These are phyloP conservation scores for Callipepla californica DNA, from an alignment of 2,113 vertebrate species.

Conservation along the genomic window DNA sequence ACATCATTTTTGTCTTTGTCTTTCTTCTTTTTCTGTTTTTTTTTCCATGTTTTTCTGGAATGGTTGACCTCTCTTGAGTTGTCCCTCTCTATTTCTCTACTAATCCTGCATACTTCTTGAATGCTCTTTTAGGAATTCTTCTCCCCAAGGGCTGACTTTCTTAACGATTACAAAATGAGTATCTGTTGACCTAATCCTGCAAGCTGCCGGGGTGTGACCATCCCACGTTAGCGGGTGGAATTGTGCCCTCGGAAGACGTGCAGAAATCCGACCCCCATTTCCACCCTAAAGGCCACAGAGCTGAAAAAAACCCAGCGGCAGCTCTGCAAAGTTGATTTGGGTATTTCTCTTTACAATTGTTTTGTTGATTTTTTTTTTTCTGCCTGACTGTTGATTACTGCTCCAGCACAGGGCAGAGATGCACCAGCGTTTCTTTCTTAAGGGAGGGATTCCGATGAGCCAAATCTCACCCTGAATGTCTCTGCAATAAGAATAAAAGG, in stretches of 20 bases:
- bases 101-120: neutral
- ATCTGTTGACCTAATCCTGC: constrained; percentile 60
- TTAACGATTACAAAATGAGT: constrained; percentile 42
- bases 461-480: neutral
- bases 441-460: neutral
- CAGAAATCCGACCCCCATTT: constrained; percentile 8
- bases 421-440: neutral
- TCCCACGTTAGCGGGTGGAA: constrained; percentile 53
- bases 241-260: constrained; percentile 50
- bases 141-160: constrained; percentile 55
- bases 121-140: constrained; percentile 41
- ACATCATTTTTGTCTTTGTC: neutral
- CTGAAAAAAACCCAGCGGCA: neutral
- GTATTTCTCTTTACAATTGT: neutral
- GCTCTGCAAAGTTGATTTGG: neutral
- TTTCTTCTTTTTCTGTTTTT: neutral
- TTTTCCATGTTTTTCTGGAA: neutral
- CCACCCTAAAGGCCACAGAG: constrained; percentile 13
- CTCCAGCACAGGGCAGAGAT: neutral
- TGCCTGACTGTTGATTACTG: neutral
- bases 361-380: neutral
- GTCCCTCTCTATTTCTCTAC: neutral
- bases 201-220: constrained; percentile 62
- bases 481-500: neutral
- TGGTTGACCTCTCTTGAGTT: neutral